Conservation (phyloP, 1,140 invertebrate genomes). For the Lasaia peninsularis region DNA sequence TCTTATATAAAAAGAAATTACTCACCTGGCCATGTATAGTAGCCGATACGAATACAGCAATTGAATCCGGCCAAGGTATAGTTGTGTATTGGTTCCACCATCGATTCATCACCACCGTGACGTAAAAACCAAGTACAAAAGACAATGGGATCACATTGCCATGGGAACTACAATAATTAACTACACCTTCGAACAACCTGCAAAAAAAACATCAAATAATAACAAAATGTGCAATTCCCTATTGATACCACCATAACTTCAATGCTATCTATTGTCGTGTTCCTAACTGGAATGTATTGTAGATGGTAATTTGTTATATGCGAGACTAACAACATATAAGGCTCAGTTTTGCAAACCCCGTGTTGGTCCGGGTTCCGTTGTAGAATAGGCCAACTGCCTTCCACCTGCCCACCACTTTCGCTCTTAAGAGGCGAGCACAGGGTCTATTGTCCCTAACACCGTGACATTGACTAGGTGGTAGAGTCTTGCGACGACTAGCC, state of each 20-base stretch:
- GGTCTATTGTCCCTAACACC: no score
- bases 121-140: conserved; percentile 95
- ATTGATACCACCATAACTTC: no score
- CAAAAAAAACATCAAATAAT: conserved; percentile 27
- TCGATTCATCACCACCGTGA: conserved; percentile 92
- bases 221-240: no score
- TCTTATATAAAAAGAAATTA: conserved; percentile 1
- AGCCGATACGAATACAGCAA: conserved; percentile 90
- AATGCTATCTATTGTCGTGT: no score
- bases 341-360: no score
- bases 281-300: not conserved
- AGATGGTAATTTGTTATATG: not conserved
- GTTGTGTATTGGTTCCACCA: conserved; percentile 95
- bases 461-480: no score
- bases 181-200: conserved; percentile 86
- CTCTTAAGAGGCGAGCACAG: no score
- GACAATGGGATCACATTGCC: conserved; percentile 89
- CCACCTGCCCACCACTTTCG: no score
- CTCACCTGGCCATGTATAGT: conserved; percentile 80
- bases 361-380: no score
- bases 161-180: conserved; percentile 87
- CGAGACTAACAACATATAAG: not conserved
- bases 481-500: no score
- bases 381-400: no score
- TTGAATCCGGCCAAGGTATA: conserved; percentile 89